phyloP scores from a whole-genome alignment of 2,888 invertebrate species.

The Macaria notata region DNA sequence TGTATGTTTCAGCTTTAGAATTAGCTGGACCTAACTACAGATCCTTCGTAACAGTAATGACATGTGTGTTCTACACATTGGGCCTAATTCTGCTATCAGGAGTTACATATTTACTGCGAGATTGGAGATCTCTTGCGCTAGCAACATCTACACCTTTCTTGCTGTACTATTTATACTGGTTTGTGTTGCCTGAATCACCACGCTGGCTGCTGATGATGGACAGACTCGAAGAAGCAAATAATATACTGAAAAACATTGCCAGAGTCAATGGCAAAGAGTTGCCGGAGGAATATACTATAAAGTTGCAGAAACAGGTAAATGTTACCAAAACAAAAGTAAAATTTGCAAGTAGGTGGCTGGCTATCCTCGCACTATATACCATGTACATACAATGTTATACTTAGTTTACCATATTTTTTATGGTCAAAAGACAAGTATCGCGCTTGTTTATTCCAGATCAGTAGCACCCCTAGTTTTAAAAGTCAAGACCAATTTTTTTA shows the following conservation, averaged over 20 bases:
- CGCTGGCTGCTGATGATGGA: constrained; percentile 94
- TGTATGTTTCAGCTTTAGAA: constrained; percentile 86
- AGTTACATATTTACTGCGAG: constrained; percentile 91
- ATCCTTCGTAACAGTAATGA: constrained; percentile 96
- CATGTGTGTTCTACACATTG: constrained; percentile 94
- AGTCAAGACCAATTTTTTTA: no score
- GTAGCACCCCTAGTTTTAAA: no score
- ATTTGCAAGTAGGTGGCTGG: no score
- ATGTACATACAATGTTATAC: no score
- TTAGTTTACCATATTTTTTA: no score
- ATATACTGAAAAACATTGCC: constrained; percentile 89
- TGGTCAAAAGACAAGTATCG: no score
- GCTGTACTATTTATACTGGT: constrained; percentile 92
- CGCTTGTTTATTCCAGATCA: no score
- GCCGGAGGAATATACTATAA: constrained; percentile 87
- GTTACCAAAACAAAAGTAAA: no score
- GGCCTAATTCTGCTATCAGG: constrained; percentile 92
- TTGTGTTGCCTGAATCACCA: constrained; percentile 94
- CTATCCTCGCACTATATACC: no score
- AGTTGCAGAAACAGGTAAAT: constrained; percentile 83
- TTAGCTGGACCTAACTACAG: constrained; percentile 95
- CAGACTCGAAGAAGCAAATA: constrained; percentile 90
- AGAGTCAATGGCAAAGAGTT: constrained; percentile 89
- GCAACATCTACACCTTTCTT: constrained; percentile 93
- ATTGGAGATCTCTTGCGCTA: constrained; percentile 91